Evolutionary conservation across 2,888 invertebrate species (phyloP).

Genomic region (Bombylius discolor): DNA sequence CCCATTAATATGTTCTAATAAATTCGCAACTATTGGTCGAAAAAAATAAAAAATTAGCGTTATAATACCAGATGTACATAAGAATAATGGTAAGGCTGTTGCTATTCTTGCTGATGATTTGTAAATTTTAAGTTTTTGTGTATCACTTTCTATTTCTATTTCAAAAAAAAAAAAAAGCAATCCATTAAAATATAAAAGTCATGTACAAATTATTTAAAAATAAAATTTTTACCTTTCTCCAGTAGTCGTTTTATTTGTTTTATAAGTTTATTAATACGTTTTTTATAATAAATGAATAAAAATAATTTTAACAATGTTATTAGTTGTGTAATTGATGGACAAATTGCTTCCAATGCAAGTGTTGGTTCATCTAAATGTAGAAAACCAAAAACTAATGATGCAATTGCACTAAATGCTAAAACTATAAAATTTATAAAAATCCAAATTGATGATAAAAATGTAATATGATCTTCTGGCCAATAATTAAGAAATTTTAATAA

Average conservation of each 20-base stretch:
- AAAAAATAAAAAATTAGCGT: conserved; percentile 24
- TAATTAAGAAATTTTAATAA: conserved; percentile 24
- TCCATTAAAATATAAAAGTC: background rate
- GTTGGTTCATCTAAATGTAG: conserved; percentile 21
- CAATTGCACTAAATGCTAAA: conserved; percentile 23
- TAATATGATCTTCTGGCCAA: conserved; percentile 24
- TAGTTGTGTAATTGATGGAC: conserved; percentile 27
- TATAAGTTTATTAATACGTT: background rate
- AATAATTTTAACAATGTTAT: conserved; percentile 27
- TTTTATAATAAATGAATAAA: conserved; percentile 19
- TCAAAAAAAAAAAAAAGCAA: background rate
- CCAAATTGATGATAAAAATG: conserved; percentile 15
- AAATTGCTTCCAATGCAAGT: conserved; percentile 29
- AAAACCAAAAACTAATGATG: conserved; percentile 26
- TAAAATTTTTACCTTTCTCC: conserved; percentile 18
- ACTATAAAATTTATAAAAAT: conserved; percentile 20
- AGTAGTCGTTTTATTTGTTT: conserved; percentile 13
- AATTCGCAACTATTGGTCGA: conserved; percentile 22
- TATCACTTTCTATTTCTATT: conserved; percentile 3
- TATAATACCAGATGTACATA: conserved; percentile 20
- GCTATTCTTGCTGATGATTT: conserved; percentile 19
- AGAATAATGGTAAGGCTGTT: conserved; percentile 18
- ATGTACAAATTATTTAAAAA: background rate
- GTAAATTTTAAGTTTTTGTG: conserved; percentile 19
- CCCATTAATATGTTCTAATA: conserved; percentile 16